These are phyloP conservation scores for Octonoba sinensis DNA, from an alignment of 2,888 invertebrate species.

Conservation along the genomic window DNA sequence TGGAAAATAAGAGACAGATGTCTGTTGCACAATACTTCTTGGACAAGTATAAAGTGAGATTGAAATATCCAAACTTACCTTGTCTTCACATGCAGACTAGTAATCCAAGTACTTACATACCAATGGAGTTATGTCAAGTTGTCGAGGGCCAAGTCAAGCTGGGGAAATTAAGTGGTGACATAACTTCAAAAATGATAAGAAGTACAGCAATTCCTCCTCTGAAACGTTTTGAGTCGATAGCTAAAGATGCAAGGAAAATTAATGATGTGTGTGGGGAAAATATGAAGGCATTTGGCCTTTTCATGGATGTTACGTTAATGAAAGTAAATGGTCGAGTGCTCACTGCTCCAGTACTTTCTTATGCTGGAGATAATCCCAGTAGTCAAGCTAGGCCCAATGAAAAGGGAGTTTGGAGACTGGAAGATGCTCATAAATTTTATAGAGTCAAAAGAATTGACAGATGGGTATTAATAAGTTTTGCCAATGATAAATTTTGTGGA, in stretches of 20 bases:
- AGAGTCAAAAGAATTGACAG: not conserved
- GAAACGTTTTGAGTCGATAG: constrained; percentile 37
- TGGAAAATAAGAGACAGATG: not conserved
- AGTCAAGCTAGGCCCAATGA: constrained; percentile 11
- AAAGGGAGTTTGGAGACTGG: constrained; percentile 13
- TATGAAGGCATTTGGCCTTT: constrained; percentile 46
- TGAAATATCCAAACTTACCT: constrained; percentile 34
- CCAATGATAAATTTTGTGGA: not conserved
- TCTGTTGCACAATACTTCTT: constrained; percentile 47
- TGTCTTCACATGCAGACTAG: constrained; percentile 40
- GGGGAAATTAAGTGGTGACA: constrained; percentile 12
- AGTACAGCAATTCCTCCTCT: constrained; percentile 40
- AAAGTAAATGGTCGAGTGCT: constrained; percentile 46
- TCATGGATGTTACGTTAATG: constrained; percentile 38
- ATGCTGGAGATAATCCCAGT: not conserved
- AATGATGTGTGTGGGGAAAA: constrained; percentile 5
- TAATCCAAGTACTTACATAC: constrained; percentile 33
- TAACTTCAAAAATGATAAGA: constrained; percentile 36
- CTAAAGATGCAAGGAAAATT: constrained; percentile 17
- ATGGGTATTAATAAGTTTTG: constrained; percentile 37
- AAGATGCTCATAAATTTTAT: constrained; percentile 5
- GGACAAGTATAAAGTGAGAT: constrained; percentile 14
- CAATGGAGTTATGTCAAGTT: constrained; percentile 42
- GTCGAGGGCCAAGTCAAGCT: constrained; percentile 27
- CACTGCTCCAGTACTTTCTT: constrained; percentile 16